Base-by-base conservation (phyloP, 2,797 vertebrate genomes). In the Selene dorsalis region DNA sequence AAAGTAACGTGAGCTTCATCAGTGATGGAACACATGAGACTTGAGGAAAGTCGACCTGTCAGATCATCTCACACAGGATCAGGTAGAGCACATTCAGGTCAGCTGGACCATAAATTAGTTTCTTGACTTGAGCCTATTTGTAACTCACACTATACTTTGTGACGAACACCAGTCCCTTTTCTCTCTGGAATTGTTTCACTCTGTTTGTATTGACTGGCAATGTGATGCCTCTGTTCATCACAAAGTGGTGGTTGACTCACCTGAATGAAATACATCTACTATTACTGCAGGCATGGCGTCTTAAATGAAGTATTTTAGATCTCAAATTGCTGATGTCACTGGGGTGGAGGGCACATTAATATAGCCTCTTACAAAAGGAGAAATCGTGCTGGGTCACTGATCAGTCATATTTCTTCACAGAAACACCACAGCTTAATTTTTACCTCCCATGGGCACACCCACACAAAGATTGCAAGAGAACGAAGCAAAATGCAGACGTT, bases 1-100 rank as follows among this genome's bases (percentile, higher is more conserved):
- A 38, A 32, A 84, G 86, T 70, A 88, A 88, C n/a, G 0, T 39
- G 86, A 91, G 55, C 56, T 57, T 47, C n/a, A 38, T 74, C 53
- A 14, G 18, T 20, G 71, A 74, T 58, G 71, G 75, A 81, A 67
- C 66, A 88, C 50, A 17, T 45, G 62, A 79, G 60, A 77, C 71
- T 48, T 63, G n/a, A 75, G 50, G 79, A 83, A 73, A 82, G 74
- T 66, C 0, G 47, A 84, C 73, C 66, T 55, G 32, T 70, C 39
- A 6, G 32, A 59, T 76, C 26, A 18, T 69, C 38, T 47, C 38
- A 53, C 22, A 7, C 26, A 14, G 63, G 41, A 71, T 85, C 80
- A 75, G 73, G 72, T 79, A 28, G 61, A 77, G 48, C 58, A 62
- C 35, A 38, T 81, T 53, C 77, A 79, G 74, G 67, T 69, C 70